These are phyloP conservation scores for Trachymyrmex cornetzi DNA, from an alignment of 1,140 invertebrate genomes.

Conservation along the genomic window DNA sequence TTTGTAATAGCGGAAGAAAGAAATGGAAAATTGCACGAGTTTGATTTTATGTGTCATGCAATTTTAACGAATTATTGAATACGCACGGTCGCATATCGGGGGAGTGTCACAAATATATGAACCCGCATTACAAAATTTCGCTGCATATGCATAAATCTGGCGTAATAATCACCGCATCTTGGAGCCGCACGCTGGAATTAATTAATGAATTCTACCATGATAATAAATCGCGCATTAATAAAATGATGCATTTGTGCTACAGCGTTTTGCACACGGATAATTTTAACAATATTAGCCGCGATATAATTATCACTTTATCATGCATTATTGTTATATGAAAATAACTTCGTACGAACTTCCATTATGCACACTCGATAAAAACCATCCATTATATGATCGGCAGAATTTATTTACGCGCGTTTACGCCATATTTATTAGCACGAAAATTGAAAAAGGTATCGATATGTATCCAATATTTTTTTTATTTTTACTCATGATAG, in stretches of 20 bases:
- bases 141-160: constrained; percentile 35
- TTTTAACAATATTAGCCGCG: constrained; percentile 52
- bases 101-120: constrained; percentile 32
- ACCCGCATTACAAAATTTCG: constrained; percentile 39
- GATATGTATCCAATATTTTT: not conserved
- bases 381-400: not conserved
- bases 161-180: constrained; percentile 56
- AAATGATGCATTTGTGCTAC: constrained; percentile 39
- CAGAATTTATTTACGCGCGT: constrained; percentile 23
- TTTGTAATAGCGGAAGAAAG: not conserved
- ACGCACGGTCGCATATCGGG: constrained; percentile 9
- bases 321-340: constrained; percentile 28
- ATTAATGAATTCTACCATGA: constrained; percentile 60
- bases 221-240: constrained; percentile 59
- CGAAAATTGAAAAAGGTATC: constrained; percentile 30
- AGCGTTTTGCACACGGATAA: constrained; percentile 45
- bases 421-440: constrained; percentile 1
- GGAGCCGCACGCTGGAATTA: constrained; percentile 42
- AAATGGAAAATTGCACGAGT: constrained; percentile 30
- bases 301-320: constrained; percentile 60
- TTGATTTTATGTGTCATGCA: constrained; percentile 31
- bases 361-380: constrained; percentile 46
- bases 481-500: not conserved
- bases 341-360: constrained; percentile 13
- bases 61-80: constrained; percentile 48